These are phyloP conservation scores for Microcebus ravelobensis DNA, from an alignment of 2,113 vertebrate genomes.

Conservation along the genomic window DNA sequence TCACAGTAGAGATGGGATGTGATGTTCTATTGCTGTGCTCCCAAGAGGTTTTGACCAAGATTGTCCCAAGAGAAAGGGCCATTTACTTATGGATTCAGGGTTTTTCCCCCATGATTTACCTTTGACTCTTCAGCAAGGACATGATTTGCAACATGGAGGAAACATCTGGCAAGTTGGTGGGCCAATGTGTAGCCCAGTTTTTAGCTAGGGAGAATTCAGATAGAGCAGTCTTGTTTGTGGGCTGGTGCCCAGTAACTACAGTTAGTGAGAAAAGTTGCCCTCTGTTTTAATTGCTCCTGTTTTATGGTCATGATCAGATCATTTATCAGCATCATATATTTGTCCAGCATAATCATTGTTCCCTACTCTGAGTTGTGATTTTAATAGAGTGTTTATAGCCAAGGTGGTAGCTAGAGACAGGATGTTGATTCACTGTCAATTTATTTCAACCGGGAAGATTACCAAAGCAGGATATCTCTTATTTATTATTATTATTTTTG, in stretches of 20 bases:
- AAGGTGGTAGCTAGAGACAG: neutral
- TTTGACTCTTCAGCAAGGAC: neutral
- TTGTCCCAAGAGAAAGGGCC: neutral
- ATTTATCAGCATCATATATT: neutral
- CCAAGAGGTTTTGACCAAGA: neutral
- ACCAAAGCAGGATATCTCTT: neutral
- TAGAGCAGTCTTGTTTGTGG: neutral
- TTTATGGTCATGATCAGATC: neutral
- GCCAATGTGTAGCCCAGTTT: neutral
- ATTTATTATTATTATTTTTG: neutral
- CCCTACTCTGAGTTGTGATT: neutral
- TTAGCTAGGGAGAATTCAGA: neutral
- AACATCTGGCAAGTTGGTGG: neutral
- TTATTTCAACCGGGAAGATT: neutral
- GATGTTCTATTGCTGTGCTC: neutral
- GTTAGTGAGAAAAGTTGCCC: neutral
- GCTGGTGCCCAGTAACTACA: neutral
- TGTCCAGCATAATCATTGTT: neutral
- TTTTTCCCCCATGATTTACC: neutral
- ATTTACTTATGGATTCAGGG: neutral
- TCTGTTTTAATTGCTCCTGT: neutral
- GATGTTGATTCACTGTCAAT: conserved; percentile 14
- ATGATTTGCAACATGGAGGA: neutral
- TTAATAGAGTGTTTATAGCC: neutral
- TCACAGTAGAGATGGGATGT: neutral